Evolutionary conservation across 2,113 vertebrate genomes (phyloP).

Genomic region (Acrocephalus arundinaceus): DNA sequence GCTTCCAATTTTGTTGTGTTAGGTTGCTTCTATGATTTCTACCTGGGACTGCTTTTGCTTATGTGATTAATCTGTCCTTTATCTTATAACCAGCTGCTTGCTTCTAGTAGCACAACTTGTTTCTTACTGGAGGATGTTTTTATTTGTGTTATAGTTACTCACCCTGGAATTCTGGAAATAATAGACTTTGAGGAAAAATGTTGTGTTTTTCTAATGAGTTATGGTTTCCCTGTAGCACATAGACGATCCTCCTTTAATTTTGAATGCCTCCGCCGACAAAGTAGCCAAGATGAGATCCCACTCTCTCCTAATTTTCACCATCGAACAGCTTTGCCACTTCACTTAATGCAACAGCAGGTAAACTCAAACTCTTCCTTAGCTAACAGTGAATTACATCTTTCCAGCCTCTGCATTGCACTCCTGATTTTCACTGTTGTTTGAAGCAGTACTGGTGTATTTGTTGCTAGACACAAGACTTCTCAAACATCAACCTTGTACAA

Average conservation of each 20-base stretch:
- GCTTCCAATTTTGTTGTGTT: not conserved
- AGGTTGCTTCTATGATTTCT: not conserved
- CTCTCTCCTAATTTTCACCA: conserved; percentile 80
- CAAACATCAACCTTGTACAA: not conserved
- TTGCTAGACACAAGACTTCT: not conserved
- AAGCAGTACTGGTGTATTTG: not conserved
- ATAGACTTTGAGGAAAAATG: not conserved
- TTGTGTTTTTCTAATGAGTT: not conserved
- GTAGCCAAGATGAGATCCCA: conserved; percentile 90
- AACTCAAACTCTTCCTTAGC: not conserved
- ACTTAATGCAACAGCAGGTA: conserved; percentile 99
- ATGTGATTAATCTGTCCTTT: not conserved
- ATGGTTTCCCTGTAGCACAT: conserved; percentile 76
- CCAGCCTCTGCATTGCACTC: not conserved
- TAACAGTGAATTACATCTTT: not conserved
- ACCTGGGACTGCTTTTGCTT: not conserved
- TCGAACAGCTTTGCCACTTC: conserved; percentile 91
- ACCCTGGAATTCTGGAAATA: not conserved
- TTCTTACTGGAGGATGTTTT: not conserved
- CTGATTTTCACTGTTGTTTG: not conserved
- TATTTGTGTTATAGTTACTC: not conserved
- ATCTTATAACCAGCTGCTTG: not conserved
- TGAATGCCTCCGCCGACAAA: conserved; percentile 96
- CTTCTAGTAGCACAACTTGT: not conserved
- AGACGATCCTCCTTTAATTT: conserved; percentile 97